phyloP scores from a whole-genome alignment of 2,113 vertebrate species.

The Gambusia holbrooki region DNA sequence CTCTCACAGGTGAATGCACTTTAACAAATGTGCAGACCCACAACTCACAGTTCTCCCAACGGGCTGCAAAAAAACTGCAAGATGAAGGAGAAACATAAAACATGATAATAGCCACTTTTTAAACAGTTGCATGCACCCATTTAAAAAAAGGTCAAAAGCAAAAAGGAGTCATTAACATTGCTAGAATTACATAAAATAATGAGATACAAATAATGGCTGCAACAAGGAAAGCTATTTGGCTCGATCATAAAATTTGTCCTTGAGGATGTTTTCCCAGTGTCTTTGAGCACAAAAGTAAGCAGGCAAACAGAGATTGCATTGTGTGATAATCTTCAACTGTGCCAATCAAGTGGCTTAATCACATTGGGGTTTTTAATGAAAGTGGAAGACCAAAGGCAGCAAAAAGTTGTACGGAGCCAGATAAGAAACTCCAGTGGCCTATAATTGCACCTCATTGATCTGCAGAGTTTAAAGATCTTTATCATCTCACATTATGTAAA shows the following conservation, averaged over 20 bases:
- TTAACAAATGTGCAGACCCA: slow-evolving; percentile 61
- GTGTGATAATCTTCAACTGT: slow-evolving; percentile 67
- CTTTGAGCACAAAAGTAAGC: slow-evolving; percentile 71
- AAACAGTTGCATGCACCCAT: slow-evolving; percentile 17
- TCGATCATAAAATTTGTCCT: slow-evolving; percentile 58
- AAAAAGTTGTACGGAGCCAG: slow-evolving; percentile 73
- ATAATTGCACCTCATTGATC: slow-evolving; percentile 81
- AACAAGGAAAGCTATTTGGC: slow-evolving; percentile 22
- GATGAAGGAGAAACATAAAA: slow-evolving; percentile 31
- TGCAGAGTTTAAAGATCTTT: slow-evolving; percentile 72
- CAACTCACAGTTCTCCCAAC: slow-evolving; percentile 30
- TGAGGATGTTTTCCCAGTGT: slow-evolving; percentile 64
- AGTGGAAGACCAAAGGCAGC: slow-evolving; percentile 70
- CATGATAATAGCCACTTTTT: slow-evolving; percentile 19
- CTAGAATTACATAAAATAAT: slow-evolving; percentile 41
- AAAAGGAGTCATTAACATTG: slow-evolving; percentile 51
- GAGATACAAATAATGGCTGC: slow-evolving; percentile 23
- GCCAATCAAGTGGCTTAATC: slow-evolving; percentile 73
- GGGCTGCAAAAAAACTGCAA: slow-evolving; percentile 38
- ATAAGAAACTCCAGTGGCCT: slow-evolving; percentile 77
- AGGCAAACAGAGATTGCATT: slow-evolving; percentile 59
- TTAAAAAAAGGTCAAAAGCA: slow-evolving; percentile 39
- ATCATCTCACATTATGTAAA: slow-evolving; percentile 76
- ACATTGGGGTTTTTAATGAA: slow-evolving; percentile 75
- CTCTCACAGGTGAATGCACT: slow-evolving; percentile 71